Conservation (phyloP, 2,113 vertebrate genomes). For the Sinocyclocheilus anophthalmus region DNA sequence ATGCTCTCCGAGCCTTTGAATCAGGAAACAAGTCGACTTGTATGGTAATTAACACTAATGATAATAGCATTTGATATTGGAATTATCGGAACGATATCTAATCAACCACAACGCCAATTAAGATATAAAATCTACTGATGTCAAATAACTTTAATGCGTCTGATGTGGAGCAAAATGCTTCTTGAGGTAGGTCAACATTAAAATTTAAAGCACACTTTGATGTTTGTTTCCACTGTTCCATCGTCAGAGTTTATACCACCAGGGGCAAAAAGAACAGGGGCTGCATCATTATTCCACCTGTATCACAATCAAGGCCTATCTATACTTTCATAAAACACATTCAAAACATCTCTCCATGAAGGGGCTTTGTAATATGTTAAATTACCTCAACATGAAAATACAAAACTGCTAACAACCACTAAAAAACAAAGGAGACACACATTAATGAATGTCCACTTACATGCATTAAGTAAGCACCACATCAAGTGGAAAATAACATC, state of each 20-base stretch:
- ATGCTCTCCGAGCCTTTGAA: conserved; percentile 81
- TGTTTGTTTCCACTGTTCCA: not conserved
- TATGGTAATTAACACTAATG: not conserved
- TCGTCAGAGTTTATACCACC: not conserved
- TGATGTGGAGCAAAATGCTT: not conserved
- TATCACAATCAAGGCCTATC: no score
- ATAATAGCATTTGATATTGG: not conserved
- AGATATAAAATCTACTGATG: not conserved
- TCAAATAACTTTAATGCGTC: not conserved
- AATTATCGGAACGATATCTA: not conserved
- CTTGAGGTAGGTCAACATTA: not conserved
- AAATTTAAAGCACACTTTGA: not conserved
- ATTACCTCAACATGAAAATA: no score
- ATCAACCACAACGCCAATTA: not conserved
- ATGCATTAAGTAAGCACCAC: no score
- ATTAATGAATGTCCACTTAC: no score
- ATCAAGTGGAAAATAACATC: no score
- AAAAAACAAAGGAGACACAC: no score
- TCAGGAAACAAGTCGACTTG: not conserved
- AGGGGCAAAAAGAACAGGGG: no score
- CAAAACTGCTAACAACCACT: no score
- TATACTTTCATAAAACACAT: no score
- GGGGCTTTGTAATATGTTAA: no score
- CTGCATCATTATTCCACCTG: no score
- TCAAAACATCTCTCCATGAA: no score